Evolutionary conservation across 2,888 invertebrate species (phyloP).

Genomic region (Hirudinaria manillensis): DNA sequence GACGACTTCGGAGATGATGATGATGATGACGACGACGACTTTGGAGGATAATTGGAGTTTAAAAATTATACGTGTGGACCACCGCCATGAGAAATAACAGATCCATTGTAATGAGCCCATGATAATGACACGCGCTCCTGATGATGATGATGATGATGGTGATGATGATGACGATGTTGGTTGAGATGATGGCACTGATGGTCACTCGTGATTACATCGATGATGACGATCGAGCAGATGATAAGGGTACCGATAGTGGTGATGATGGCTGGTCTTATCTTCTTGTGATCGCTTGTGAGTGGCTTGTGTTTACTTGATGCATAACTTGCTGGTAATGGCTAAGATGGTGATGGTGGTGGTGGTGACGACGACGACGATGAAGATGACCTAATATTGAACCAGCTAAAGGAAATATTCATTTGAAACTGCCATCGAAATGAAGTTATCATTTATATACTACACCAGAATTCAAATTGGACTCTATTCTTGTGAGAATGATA

Average conservation of each 20-base stretch:
- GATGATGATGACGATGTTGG: slow-evolving; percentile 4
- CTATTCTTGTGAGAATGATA: slow-evolving; percentile 23
- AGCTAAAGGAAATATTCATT: no score
- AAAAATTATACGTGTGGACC: no score
- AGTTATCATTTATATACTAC: no score
- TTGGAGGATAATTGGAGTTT: no score
- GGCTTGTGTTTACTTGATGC: no score
- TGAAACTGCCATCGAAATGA: no score
- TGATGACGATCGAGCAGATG: background rate
- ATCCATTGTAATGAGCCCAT: no score
- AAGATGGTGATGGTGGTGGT: background rate
- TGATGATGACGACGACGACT: background rate
- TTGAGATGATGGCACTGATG: slow-evolving; percentile 16
- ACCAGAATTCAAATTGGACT: no score
- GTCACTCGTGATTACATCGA: slow-evolving; percentile 1
- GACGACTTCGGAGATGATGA: background rate
- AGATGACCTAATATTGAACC: background rate
- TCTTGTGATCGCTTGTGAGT: background rate
- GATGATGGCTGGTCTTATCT: background rate
- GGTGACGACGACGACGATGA: background rate
- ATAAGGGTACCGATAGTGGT: background rate
- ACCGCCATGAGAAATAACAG: no score
- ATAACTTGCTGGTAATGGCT: background rate
- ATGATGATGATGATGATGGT: no score
- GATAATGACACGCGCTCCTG: no score